These are phyloP conservation scores for Nothocercus julius DNA, from an alignment of 2,113 vertebrate genomes.

Conservation along the genomic window DNA sequence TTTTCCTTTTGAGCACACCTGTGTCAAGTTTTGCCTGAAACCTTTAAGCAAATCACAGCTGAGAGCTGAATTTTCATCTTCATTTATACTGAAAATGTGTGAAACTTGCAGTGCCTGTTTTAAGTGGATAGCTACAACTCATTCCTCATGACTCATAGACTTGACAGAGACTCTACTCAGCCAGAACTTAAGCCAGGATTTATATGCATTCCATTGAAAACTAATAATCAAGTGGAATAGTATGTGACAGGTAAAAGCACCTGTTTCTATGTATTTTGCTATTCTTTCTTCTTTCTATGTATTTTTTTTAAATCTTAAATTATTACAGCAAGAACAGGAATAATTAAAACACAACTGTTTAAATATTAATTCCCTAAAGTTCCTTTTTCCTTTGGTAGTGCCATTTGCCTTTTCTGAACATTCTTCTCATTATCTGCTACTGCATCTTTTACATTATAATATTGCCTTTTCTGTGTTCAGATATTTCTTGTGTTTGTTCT, in stretches of 20 bases:
- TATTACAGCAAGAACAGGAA: neutral
- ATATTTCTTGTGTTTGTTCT: neutral
- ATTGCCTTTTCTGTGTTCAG: neutral
- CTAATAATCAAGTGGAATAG: neutral
- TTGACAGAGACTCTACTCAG: neutral
- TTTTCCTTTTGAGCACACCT: slow-evolving; percentile 8
- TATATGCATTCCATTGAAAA: neutral
- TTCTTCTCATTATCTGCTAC: neutral
- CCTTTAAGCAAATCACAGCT: neutral
- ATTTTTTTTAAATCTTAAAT: neutral
- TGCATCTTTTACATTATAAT: neutral
- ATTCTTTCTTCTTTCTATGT: neutral
- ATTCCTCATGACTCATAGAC: neutral
- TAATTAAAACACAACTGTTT: neutral
- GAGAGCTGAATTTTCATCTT: neutral
- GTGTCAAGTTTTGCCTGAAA: neutral
- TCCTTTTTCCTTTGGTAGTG: neutral
- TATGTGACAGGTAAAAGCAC: neutral
- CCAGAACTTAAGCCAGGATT: neutral
- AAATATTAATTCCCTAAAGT: neutral
- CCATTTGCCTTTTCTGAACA: neutral
- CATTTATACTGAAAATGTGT: neutral
- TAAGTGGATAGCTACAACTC: neutral
- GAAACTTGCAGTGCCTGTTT: neutral
- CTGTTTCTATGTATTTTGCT: neutral